These are phyloP conservation scores for Tenthredo scrophulariae DNA, from an alignment of 2,888 invertebrate species.

Conservation along the genomic window DNA sequence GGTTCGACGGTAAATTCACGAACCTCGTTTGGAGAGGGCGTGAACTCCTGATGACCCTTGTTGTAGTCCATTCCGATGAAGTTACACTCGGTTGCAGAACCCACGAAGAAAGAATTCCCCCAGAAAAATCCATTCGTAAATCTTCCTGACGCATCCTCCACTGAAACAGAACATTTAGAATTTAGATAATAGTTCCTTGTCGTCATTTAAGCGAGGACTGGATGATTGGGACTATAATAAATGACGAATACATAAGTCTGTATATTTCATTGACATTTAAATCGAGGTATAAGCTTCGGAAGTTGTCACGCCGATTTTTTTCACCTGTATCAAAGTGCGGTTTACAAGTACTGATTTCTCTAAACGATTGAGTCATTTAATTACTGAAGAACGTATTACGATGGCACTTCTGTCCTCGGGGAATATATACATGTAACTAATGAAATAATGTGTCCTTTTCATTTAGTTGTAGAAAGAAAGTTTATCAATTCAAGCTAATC, in stretches of 20 bases:
- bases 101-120: constrained; percentile 77
- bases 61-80: constrained; percentile 69
- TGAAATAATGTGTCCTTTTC: neutral
- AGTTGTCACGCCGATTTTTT: neutral
- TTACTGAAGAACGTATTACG: neutral
- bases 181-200: neutral
- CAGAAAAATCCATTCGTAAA: constrained; percentile 76
- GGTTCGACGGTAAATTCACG: constrained; percentile 67
- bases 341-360: neutral
- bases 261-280: neutral
- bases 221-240: neutral
- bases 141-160: constrained; percentile 76
- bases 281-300: neutral
- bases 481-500: neutral
- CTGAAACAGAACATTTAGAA: constrained; percentile 63
- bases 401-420: neutral
- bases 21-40: constrained; percentile 60
- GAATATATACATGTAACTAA: neutral
- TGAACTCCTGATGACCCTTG: constrained; percentile 51
- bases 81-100: constrained; percentile 75
- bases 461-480: neutral
- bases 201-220: neutral
- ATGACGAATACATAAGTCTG: neutral
- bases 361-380: neutral
- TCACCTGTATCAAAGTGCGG: constrained; percentile 19